A percentile compares a stretch with the other conserved stretches of the same genome.
phyloP scores from a whole-genome alignment of 2,113 vertebrate genomes.

The Galemys pyrenaicus region DNA sequence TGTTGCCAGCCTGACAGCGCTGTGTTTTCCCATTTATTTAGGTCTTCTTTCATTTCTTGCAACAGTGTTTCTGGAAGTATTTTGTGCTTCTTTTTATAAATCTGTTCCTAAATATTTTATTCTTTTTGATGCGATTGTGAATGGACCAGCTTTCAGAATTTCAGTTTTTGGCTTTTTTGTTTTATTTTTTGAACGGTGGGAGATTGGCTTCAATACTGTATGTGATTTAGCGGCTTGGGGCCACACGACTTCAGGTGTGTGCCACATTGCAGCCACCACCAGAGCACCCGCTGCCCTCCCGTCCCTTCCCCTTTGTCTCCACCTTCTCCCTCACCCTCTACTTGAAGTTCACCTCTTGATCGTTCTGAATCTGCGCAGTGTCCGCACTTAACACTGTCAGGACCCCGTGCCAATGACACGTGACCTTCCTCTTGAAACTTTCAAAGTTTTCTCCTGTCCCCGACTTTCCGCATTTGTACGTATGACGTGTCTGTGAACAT shows the following conservation, averaged over 20 bases:
- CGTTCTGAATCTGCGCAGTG: background rate
- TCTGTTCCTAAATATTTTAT: background rate
- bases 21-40: background rate
- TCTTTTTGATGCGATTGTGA: background rate
- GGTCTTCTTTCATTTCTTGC: background rate
- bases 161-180: background rate
- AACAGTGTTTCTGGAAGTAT: background rate
- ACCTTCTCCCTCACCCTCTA: too few relatives aligned
- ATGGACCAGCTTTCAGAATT: background rate
- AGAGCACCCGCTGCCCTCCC: too few relatives aligned
- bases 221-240: too few relatives aligned
- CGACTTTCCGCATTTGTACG: background rate
- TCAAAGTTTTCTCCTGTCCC: background rate
- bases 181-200: background rate
- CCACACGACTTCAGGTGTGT: too few relatives aligned
- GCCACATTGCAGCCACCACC: too few relatives aligned
- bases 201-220: too few relatives aligned
- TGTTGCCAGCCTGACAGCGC: background rate
- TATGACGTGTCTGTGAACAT: too few relatives aligned
- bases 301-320: too few relatives aligned
- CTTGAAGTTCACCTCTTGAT: background rate
- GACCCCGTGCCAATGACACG: too few relatives aligned
- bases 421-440: background rate
- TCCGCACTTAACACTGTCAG: background rate
- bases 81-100: background rate